Base-by-base conservation (phyloP, 2,797 vertebrate species). In the Anisognathus igniventris region DNA sequence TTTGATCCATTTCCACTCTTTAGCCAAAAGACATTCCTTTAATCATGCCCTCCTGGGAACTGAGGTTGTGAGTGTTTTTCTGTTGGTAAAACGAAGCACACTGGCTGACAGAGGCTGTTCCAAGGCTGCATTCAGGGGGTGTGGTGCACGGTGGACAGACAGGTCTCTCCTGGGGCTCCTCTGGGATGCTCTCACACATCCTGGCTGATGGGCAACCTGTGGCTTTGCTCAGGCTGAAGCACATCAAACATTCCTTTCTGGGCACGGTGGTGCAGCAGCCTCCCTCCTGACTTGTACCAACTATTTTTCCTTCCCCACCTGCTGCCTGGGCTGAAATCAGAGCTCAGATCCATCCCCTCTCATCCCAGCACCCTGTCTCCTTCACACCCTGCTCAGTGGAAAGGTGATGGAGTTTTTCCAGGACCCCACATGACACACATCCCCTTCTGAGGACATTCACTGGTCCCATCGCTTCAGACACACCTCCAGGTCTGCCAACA, bases 1-100 rank as follows among this genome's bases (percentile, higher is more conserved):
- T 88, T 78, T 48, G 21, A 88, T 75, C 86, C 86, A 53, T 75
- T 86, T 61, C 56, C 70, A 77, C 48, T 25, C 72, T 51, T 85
- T 19, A 53, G 60, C 92, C 89, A 76, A 81, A 89, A 80, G 4
- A 16, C 50, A 17, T 87, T 73, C 74, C 84, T 91, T 92, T 62
- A 76, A 24, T 79, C 60, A 1, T 42, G n/a, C 60, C 48, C 77
- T 87, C 71, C 67, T 15, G 86, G 77, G 93, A 85, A 1, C 42
- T 12, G 84, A 87, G 90, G 48, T 67, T 93, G 73, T 3, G 7
- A 9, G 16, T 37, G 64, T 51, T 90, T 70, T 81, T 50, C 58
- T 82, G 22, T 19, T 16, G 51, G 65, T 64, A 47, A 40, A 79
- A 61, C 0, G 15, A 44, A 73, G 53, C 13, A 0, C 17, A 16